Base-by-base conservation (phyloP, 2,888 invertebrate species). In the Eristalinus aeneus region DNA sequence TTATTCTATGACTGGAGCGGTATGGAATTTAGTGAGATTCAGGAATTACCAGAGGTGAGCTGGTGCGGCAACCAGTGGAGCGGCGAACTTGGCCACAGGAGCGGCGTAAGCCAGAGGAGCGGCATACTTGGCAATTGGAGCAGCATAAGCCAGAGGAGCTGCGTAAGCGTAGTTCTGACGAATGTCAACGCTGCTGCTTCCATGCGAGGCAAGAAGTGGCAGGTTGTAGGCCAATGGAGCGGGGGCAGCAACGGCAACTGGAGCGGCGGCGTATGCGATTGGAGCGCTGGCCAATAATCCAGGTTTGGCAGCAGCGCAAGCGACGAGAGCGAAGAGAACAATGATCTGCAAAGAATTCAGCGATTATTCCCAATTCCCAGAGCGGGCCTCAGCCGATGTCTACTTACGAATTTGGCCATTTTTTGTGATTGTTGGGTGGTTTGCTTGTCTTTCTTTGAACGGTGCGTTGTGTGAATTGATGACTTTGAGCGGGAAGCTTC, bases 231-330 rank as follows among this genome's bases (percentile, higher is more conserved):
- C 69, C 23, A 76, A 53, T 2, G 78, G 54, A 2, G 84, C 68
- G 8, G 39, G 39, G n/a, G 39, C 39, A n/a, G 2, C 0, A 16
- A 16, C 46, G n/a, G 71, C 69, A n/a, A 79, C 22, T 11, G 74
- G 82, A 22, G 82, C 80, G 16, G 82, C 80, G n/a, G 82, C 65
- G 16, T 69, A 75, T 3, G 90, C 88, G 80, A 92, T 90, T 11
- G 88, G 88, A 54, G 78, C 74, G 16, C 46, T 16, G 16, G 60
- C 60, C 20, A 76, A 9, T 16, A 76, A 8, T 32, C 76, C 76
- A 53, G 88, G 87, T 54, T 84, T 88, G 5, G 83, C 88, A 36
- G 56, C 67, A 61, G 73, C 73, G 36, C 77, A 83, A 9, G 84
- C 80, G 60, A 83, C 39, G 23, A 77, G 61, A 53, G 83, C 74